phyloP scores from a whole-genome alignment of 2,888 invertebrate genomes.

The Vesta saturnalis region DNA sequence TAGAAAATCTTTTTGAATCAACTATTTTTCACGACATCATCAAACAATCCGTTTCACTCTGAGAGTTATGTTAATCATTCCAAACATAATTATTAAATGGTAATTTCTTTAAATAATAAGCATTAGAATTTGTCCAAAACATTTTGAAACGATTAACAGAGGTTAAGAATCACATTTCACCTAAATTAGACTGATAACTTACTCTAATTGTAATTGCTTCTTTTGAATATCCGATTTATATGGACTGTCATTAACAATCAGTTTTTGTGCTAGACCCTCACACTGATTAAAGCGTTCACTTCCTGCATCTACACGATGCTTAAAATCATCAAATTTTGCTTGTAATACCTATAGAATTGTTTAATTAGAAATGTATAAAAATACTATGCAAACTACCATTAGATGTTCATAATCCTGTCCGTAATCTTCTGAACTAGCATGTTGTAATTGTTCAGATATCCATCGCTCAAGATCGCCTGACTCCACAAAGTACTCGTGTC shows the following conservation, averaged over 20 bases:
- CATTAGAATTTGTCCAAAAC: too few relatives aligned
- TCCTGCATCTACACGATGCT: constrained; percentile 89
- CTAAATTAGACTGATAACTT: too few relatives aligned
- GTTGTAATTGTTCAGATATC: constrained; percentile 91
- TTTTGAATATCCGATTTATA: constrained; percentile 87
- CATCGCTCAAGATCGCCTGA: constrained; percentile 90
- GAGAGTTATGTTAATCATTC: too few relatives aligned
- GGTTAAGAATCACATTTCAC: too few relatives aligned
- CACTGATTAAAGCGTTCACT: constrained; percentile 91
- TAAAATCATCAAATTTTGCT: constrained; percentile 93
- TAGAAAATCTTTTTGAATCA: too few relatives aligned
- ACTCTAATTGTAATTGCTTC: constrained; percentile 89
- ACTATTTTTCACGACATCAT: too few relatives aligned
- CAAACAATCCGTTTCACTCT: too few relatives aligned
- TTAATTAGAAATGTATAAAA: neutral
- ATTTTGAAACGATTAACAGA: too few relatives aligned
- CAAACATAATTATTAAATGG: too few relatives aligned
- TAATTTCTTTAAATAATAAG: too few relatives aligned
- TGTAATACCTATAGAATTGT: constrained; percentile 73
- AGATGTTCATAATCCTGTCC: constrained; percentile 95
- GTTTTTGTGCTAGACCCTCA: constrained; percentile 88
- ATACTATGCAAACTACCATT: constrained; percentile 64
- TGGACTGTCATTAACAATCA: constrained; percentile 85
- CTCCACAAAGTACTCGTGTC: constrained; percentile 90
- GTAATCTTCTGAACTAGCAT: constrained; percentile 91